These are phyloP conservation scores for Cathartes aura DNA, from an alignment of 2,113 vertebrate genomes.

Conservation along the genomic window DNA sequence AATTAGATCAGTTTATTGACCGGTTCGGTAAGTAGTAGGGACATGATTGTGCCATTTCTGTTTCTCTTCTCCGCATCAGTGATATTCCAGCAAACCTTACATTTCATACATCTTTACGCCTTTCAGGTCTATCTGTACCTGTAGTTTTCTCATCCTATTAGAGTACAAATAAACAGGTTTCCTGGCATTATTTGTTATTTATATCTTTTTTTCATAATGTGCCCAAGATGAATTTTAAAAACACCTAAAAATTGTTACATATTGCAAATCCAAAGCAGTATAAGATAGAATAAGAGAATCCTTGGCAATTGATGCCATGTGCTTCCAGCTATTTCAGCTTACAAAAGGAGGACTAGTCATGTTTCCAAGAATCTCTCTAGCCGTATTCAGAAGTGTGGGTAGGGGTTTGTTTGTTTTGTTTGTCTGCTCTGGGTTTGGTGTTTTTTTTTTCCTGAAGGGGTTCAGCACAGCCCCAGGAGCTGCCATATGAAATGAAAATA, in stretches of 20 bases:
- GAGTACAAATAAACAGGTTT: not conserved
- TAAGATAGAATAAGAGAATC: not conserved
- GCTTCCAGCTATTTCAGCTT: not conserved
- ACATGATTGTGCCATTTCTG: rapidly evolving
- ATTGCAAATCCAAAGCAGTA: not conserved
- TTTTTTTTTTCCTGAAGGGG: not conserved
- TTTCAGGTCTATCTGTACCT: not conserved
- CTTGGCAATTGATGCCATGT: not conserved
- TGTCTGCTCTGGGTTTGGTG: not conserved
- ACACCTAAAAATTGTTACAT: not conserved
- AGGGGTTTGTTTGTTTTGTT: not conserved
- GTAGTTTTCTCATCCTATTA: not conserved
- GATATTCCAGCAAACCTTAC: not conserved
- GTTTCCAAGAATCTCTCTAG: not conserved
- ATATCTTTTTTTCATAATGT: not conserved
- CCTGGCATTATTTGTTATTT: not conserved
- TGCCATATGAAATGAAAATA: not conserved
- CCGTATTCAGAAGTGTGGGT: not conserved
- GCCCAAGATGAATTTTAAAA: not conserved
- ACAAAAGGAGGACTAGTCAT: not conserved
- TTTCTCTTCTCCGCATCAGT: not conserved
- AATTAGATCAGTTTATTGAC: not conserved
- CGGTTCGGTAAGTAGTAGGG: not conserved
- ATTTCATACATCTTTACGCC: not conserved
- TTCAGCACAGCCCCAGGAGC: not conserved